Base-by-base conservation (phyloP, 2,888 invertebrate species). In the Perdita meconis region DNA sequence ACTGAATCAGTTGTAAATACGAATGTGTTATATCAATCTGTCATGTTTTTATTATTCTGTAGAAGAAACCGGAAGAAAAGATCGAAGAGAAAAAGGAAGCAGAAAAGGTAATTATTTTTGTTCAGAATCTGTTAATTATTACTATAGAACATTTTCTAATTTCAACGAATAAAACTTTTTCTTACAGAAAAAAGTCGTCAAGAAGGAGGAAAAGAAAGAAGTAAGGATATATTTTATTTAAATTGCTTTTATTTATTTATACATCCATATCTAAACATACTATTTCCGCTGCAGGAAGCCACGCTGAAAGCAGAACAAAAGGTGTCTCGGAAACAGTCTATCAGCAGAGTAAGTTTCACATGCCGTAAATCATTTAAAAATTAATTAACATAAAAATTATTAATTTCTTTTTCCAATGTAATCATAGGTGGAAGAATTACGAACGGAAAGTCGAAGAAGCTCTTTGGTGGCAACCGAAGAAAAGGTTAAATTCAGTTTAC, bases 31-130 rank as follows among this genome's bases (percentile, higher is more conserved):
- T 10, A 47, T 10, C 24, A 6, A 55, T 16, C 59, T 34, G 50
- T 60, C 51, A 44, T 40, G n/a, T 69, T 69, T 69, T 64, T 65
- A 4, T 68, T 47, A 40, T 50, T 65, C 16, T 77, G 5, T 40
- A 89, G 90, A 91, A 92, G 53, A 89, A 89, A 66, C 75, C 83
- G 4, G 86, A 86, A 16, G 92, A 94, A 19, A 94, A 94, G 89
- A 89, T 93, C 19, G 93, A 93, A 82, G 93, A 93, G 73, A 94
- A 94, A 85, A 94, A 94, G 81, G 92, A 93, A 68, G 84, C 86
- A 42, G 89, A 90, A 84, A 91, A 90, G 89, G 90, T 88, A 74
- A 81, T 22, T 47, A 42, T 56, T 13, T 12, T 19, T 42, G 5
- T 22, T 42, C 13, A n/a, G 12, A 8, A 16, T 8, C 16, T 3